Evolutionary conservation across 30 jellyfish, hydroid and myxozoan species (phyloP).

Genomic region (Pseudorhiza aurosa): DNA sequence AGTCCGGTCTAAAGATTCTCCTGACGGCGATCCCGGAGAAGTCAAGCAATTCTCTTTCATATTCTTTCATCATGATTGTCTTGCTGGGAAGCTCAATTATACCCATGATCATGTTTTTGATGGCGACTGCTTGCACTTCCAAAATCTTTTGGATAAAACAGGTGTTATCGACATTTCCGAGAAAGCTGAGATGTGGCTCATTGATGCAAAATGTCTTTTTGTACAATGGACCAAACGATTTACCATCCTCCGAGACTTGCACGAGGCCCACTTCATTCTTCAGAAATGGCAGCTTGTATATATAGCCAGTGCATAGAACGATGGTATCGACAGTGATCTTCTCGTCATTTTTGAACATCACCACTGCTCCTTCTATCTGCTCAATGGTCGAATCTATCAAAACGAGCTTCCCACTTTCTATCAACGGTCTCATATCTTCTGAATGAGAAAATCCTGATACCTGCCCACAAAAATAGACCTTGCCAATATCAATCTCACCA

Average conservation of each 20-base stretch:
- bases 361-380: background rate
- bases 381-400: conserved; percentile 8
- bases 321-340: conserved; percentile 4
- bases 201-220: conserved; percentile 27
- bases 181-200: conserved; percentile 39
- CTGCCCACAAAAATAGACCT: conserved; percentile 28
- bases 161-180: conserved; percentile 35
- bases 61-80: background rate
- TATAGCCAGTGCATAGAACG: conserved; percentile 35
- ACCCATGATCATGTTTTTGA: background rate
- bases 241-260: background rate
- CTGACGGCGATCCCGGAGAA: conserved; percentile 1
- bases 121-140: conserved; percentile 15
- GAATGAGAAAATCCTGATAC: background rate
- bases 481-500: conserved; percentile 21
- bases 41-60: conserved; percentile 3
- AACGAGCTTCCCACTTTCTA: conserved; percentile 13
- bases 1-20: conserved; percentile 20
- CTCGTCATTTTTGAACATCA: conserved; percentile 4
- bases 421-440: conserved; percentile 9
- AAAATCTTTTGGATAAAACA: conserved; percentile 18
- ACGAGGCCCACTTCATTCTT: background rate
- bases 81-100: conserved; percentile 29
- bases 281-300: conserved; percentile 24
- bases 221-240: conserved; percentile 27